phyloP scores from a whole-genome alignment of 2,888 invertebrate genomes.

The Netelia fuscicornis region DNA sequence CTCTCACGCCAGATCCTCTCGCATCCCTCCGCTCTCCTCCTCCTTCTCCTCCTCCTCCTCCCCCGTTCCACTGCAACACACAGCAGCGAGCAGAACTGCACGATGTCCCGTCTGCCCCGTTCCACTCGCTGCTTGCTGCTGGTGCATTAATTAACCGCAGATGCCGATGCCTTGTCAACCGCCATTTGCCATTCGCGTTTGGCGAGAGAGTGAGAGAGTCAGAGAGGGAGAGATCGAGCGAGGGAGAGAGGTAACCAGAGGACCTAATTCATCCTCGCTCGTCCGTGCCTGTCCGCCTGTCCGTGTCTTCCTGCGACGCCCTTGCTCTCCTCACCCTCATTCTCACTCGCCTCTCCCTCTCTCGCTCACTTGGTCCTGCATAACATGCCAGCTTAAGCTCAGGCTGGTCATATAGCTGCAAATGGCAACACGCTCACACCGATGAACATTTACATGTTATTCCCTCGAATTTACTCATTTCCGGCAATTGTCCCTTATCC shows the following conservation, averaged over 20 bases:
- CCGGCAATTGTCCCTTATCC: neutral
- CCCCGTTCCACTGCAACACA: constrained; percentile 42
- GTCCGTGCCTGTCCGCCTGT: constrained; percentile 66
- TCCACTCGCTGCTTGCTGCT: constrained; percentile 59
- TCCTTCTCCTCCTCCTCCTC: no score
- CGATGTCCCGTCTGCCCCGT: constrained; percentile 57
- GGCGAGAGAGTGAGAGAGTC: constrained; percentile 45
- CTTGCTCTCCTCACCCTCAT: constrained; percentile 34
- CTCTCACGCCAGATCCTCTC: constrained; percentile 66
- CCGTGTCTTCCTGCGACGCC: constrained; percentile 39
- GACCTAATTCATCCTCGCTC: constrained; percentile 75
- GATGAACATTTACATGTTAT: constrained; percentile 27
- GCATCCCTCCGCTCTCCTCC: constrained; percentile 13
- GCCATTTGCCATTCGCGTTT: constrained; percentile 78
- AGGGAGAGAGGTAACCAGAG: constrained; percentile 40
- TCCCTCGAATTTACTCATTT: constrained; percentile 30
- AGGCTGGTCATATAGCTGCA: constrained; percentile 40
- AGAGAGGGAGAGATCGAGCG: constrained; percentile 9
- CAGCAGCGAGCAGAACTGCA: constrained; percentile 50
- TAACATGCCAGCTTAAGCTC: constrained; percentile 39
- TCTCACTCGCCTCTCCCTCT: constrained; percentile 10
- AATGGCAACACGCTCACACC: constrained; percentile 41
- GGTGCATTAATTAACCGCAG: constrained; percentile 79
- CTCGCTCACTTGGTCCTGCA: constrained; percentile 6
- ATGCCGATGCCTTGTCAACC: constrained; percentile 79